phyloP scores from a whole-genome alignment of 2,888 invertebrate genomes.

The Azorinus chamasolen region DNA sequence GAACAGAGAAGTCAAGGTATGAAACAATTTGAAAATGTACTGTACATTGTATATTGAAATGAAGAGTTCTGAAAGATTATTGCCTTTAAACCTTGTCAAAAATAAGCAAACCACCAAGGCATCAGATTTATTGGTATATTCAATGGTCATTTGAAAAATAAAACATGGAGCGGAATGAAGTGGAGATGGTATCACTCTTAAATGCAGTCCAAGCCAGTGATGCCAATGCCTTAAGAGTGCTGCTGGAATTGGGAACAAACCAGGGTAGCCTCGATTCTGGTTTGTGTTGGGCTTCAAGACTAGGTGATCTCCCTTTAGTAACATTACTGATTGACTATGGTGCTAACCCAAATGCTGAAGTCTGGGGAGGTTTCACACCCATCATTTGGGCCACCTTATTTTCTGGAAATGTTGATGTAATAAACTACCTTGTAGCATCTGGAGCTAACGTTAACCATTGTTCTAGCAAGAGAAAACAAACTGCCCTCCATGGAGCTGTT shows the following conservation, averaged over 20 bases:
- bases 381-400: constrained; percentile 70
- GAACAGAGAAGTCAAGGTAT: too few species aligned
- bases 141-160: background rate
- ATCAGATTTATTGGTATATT: too few species aligned
- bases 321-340: constrained; percentile 55
- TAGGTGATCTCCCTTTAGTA: constrained; percentile 64
- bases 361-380: constrained; percentile 74
- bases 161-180: background rate
- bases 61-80: too few species aligned
- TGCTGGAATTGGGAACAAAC: constrained; percentile 48
- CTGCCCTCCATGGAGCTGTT: constrained; percentile 70
- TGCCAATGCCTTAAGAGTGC: constrained; percentile 20
- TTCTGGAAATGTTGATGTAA: constrained; percentile 55
- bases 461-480: constrained; percentile 67
- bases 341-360: constrained; percentile 64
- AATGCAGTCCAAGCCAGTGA: constrained; percentile 63
- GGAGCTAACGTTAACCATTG: constrained; percentile 65
- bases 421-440: constrained; percentile 53
- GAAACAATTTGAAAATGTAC: too few species aligned
- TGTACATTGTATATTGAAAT: too few species aligned
- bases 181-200: background rate
- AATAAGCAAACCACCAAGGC: too few species aligned
- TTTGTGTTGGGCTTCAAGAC: constrained; percentile 72
- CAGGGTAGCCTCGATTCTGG: constrained; percentile 64
- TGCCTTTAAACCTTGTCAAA: too few species aligned